Evolutionary conservation across 2,888 invertebrate genomes (phyloP), one percentile per base, ranked within the genome.

Genomic region (Frankliniella intonsa): DNA sequence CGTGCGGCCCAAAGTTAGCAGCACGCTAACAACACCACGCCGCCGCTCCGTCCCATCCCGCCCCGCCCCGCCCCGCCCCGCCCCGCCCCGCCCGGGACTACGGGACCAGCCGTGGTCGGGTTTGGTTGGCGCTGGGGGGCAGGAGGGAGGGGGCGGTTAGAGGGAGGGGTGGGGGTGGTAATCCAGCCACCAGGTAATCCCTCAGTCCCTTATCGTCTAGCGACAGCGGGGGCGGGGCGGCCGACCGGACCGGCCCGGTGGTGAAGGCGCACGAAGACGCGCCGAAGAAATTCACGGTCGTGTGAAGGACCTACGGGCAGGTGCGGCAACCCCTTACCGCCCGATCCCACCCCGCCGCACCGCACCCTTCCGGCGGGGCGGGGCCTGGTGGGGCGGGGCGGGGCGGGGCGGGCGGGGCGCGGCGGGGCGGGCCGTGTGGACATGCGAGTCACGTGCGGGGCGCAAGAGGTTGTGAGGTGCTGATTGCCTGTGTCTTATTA

Each of bases 401-500:
- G 25, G 22, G 69, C 69, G n/a, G 69, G 25, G 69, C 5, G 69
- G 25, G 69, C 51, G 10, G 12, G 51, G 51, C 51, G 10, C 22
- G 22, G 69, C 69, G n/a, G 69, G 25, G 69, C 5, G 69, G 25
- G 38, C 38, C 38, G 38, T 38, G 55, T 10, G 14, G 55, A 0
- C 22, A 25, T n/a, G 69, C 69, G 25, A 10, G 12, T 76, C 69
- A 76, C 69, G 69, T 76, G 22, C 69, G 55, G 17, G 19, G 55
- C 14, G 55, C 19, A 12, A 55, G 14, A 22, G 69, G 69, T 76
- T 76, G 69, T 76, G 69, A 76, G 69, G 69, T 76, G 69, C 69
- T 76, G 69, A 76, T 76, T 76, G 69, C 69, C 69, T 76, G 69
- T 76, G 69, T 76, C 69, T 76, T 76, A 76, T 76, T 76, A 76